Evolutionary conservation across 2,888 invertebrate species (phyloP).

Genomic region (Drosophila dives): DNA sequence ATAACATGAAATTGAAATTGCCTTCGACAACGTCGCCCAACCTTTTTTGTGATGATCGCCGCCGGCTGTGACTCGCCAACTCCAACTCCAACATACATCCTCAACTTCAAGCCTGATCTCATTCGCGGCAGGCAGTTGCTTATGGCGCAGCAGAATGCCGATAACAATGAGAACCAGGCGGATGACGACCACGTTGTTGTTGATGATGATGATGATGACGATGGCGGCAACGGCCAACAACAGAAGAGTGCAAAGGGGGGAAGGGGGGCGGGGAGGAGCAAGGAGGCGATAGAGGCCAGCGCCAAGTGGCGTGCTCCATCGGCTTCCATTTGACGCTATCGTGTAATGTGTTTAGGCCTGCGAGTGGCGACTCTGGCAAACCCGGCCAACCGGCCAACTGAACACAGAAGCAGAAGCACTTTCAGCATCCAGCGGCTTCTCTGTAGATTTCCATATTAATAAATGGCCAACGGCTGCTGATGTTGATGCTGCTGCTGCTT

Average conservation of each 20-base stretch:
- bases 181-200: slow-evolving; percentile 56
- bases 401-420: slow-evolving; percentile 51
- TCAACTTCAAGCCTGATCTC: neutral
- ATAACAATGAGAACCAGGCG: slow-evolving; percentile 69
- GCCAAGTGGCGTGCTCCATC: slow-evolving; percentile 58
- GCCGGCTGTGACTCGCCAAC: slow-evolving; percentile 8
- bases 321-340: slow-evolving; percentile 78
- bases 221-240: slow-evolving; percentile 47
- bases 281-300: slow-evolving; percentile 28
- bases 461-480: slow-evolving; percentile 68
- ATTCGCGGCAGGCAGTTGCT: slow-evolving; percentile 48
- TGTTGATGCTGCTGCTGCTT: neutral
- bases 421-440: slow-evolving; percentile 62
- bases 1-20: slow-evolving; percentile 81
- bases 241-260: slow-evolving; percentile 7
- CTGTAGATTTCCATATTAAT: slow-evolving; percentile 80
- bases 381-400: slow-evolving; percentile 3
- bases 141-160: slow-evolving; percentile 66
- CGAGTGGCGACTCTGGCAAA: slow-evolving; percentile 44
- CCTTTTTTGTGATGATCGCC: slow-evolving; percentile 65
- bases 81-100: slow-evolving; percentile 8
- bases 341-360: slow-evolving; percentile 77
- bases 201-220: slow-evolving; percentile 54
- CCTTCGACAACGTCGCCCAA: slow-evolving; percentile 58
- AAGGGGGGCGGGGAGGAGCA: neutral